Evolutionary conservation across 2,888 invertebrate species (phyloP), one percentile per base, ranked within the genome.

Genomic region (Lycaena phlaeas): DNA sequence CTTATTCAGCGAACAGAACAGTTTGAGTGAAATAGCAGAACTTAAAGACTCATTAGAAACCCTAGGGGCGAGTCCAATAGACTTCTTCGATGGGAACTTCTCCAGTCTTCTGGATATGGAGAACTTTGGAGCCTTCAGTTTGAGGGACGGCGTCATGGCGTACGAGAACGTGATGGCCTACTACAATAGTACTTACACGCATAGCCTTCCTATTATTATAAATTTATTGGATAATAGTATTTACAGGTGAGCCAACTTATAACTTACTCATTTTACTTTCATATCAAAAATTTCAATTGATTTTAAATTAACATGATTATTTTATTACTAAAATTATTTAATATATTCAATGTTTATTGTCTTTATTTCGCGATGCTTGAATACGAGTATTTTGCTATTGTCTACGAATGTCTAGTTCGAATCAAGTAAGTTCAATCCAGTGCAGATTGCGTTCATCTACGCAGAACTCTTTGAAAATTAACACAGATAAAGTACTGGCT

Each of bases 101-200:
- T 82, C 88, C 1, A 86, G 87, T 42, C 72, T 92, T 14, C 68
- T 92, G 14, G 72, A 85, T 22, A 85, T 88, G 64, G 86, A 88
- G 44, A 89, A 90, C 51, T 88, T 92, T 73, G 91, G 89, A 12
- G 90, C 90, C 2, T 84, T 90, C 49, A 89, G 88, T 59, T 67
- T 92, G 36, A 86, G 82, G 36, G 78, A 82, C 7, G 88, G 87
- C 49, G 64, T 74, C 38, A 60, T 73, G 38, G 82, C 87, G 0
- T 86, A 85, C 43, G 85, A 88, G 40, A 86, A 86, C 46, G 73
- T 90, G 12, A 87, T 88, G 51, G 81, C 90, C 27, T 86, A 89
- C 47, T 92, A 92, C 69, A 95, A 95, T 62, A 92, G 92, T 59
- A 92, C 94, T 0, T 90, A 88, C 56, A 88, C 92, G 36, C 94